Percentiles rank a stretch among this genome's conserved stretches.
Conservation (phyloP, 2,113 vertebrate genomes). For the Baryphthengus martii region DNA sequence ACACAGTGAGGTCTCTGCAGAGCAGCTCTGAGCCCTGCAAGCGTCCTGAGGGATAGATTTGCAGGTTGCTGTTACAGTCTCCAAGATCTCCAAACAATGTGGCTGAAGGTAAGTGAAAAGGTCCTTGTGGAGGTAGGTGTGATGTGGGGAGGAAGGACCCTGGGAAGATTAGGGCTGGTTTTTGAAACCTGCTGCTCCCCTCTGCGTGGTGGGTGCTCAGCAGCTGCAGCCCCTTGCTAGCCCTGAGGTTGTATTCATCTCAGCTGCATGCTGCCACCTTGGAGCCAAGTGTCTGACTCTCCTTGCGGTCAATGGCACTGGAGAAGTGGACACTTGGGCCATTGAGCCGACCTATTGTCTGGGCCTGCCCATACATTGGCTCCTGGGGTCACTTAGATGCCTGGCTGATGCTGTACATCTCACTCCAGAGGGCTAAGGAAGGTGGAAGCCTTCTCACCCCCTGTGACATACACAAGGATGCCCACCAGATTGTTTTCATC, state of each 20-base stretch:
- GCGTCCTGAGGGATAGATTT: background rate
- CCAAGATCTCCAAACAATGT: background rate
- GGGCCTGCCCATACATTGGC: background rate
- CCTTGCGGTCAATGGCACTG: background rate
- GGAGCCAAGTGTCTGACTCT: background rate
- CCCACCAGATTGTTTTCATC: background rate
- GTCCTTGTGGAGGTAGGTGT: background rate
- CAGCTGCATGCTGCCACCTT: background rate
- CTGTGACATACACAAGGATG: too few species aligned
- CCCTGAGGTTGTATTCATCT: background rate
- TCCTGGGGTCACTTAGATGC: background rate
- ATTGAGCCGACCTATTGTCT: background rate
- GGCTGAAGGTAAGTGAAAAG: background rate
- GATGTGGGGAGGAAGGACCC: background rate
- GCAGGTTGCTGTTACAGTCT: background rate
- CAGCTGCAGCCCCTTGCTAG: background rate
- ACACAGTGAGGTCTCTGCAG: background rate
- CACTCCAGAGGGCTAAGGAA: background rate
- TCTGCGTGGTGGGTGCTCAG: accelerated
- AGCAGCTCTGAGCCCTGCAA: background rate
- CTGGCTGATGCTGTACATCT: background rate
- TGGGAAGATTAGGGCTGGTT: background rate
- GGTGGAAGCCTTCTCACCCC: background rate
- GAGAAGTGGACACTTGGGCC: background rate
- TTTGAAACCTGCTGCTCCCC: background rate